Evolutionary conservation across 2,113 vertebrate genomes (phyloP).

Genomic region (Semnornis frantzii): DNA sequence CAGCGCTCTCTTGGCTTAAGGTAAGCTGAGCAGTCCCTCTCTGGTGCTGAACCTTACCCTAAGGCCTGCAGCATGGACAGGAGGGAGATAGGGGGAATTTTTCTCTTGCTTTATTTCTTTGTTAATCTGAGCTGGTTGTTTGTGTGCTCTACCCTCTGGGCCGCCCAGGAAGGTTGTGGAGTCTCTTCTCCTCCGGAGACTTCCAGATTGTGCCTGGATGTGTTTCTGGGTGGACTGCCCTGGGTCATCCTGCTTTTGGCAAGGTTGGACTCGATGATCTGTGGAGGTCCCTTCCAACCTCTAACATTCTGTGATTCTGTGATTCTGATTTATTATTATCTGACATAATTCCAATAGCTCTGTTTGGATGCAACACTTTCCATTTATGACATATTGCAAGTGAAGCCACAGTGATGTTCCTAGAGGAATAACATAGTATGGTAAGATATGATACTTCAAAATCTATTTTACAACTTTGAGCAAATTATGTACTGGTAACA

Average conservation of each 20-base stretch:
- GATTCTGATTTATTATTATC: background rate
- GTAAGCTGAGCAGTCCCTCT: accelerated
- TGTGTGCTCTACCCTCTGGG: background rate
- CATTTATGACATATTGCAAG: background rate
- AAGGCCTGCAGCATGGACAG: background rate
- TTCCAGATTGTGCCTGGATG: no score
- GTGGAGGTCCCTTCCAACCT: no score
- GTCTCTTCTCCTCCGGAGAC: no score
- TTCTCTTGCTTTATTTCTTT: background rate
- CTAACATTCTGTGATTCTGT: no score
- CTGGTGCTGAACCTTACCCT: background rate
- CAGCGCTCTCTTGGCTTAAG: background rate
- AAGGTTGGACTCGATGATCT: no score
- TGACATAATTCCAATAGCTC: background rate
- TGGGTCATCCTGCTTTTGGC: no score
- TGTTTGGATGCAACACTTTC: background rate
- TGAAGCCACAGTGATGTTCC: background rate
- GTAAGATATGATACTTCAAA: background rate
- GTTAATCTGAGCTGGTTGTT: background rate
- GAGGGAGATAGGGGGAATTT: background rate
- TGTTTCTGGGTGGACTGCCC: no score
- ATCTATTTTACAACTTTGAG: background rate
- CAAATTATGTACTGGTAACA: background rate
- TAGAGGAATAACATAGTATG: background rate
- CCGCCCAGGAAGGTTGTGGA: no score